Percentiles rank a stretch among this genome's conserved stretches.
Evolutionary conservation across 1,140 invertebrate species (phyloP).

Genomic region (Melitaea cinxia): DNA sequence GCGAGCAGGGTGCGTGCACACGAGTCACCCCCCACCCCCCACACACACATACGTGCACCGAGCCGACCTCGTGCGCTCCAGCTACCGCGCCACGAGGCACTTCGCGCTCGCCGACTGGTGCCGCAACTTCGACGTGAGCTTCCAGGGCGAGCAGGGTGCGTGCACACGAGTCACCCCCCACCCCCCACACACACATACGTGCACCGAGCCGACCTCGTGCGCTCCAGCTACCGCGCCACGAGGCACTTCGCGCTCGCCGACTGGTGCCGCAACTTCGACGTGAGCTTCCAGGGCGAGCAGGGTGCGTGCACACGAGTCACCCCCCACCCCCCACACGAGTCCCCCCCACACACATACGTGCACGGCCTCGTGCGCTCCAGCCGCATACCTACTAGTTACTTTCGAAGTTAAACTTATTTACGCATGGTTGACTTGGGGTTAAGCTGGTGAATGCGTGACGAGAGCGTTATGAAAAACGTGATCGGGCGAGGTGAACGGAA

Average conservation of each 20-base stretch:
- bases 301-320: too few species aligned
- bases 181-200: too few species aligned
- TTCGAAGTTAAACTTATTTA: too few species aligned
- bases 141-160: slow-evolving; percentile 93
- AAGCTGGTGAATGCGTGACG: too few species aligned
- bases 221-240: slow-evolving; percentile 92
- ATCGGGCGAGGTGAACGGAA: too few species aligned
- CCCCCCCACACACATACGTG: too few species aligned
- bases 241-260: slow-evolving; percentile 90
- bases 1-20: slow-evolving; percentile 91
- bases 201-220: slow-evolving; percentile 88
- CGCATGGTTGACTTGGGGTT: too few species aligned
- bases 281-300: slow-evolving; percentile 95
- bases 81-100: slow-evolving; percentile 92
- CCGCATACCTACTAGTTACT: slow-evolving; percentile 91
- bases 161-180: too few species aligned
- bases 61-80: slow-evolving; percentile 91
- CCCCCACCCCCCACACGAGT: too few species aligned
- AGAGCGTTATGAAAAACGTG: too few species aligned
- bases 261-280: slow-evolving; percentile 97
- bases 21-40: too few species aligned
- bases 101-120: slow-evolving; percentile 93
- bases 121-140: slow-evolving; percentile 95
- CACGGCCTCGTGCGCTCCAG: slow-evolving; percentile 90
- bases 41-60: too few species aligned